Evolutionary conservation across 2,888 invertebrate genomes (phyloP).

Genomic region (Polymixis flavicincta): DNA sequence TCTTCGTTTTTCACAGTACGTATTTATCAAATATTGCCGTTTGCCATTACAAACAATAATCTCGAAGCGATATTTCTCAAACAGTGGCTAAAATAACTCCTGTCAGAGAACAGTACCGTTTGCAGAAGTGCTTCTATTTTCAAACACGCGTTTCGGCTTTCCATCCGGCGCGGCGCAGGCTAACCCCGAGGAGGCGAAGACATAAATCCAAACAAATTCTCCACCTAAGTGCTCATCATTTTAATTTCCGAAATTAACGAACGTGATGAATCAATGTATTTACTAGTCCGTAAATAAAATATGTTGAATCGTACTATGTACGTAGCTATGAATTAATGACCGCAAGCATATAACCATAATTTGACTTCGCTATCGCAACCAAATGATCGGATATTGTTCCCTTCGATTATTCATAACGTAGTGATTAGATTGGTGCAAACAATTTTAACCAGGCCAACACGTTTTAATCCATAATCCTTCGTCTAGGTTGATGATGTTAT

Average conservation of each 20-base stretch:
- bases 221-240: background rate
- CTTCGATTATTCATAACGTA: constrained; percentile 54
- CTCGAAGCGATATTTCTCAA: constrained; percentile 63
- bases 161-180: constrained; percentile 12
- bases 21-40: constrained; percentile 56
- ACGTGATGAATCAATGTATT: background rate
- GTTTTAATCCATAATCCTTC: background rate
- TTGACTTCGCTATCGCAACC: constrained; percentile 61
- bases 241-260: background rate
- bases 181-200: constrained; percentile 12
- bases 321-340: constrained; percentile 27
- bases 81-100: constrained; percentile 69
- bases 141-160: constrained; percentile 20
- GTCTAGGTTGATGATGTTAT: background rate
- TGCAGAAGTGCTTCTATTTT: constrained; percentile 45
- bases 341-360: constrained; percentile 54
- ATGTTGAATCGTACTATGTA: constrained; percentile 28
- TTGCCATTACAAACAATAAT: constrained; percentile 56
- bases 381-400: constrained; percentile 66
- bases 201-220: constrained; percentile 1
- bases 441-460: constrained; percentile 19
- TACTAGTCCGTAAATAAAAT: background rate
- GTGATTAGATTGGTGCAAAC: constrained; percentile 43
- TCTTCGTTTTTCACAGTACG: constrained; percentile 21
- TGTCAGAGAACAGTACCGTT: constrained; percentile 48